Percentiles rank a stretch among this genome's conserved stretches.
Evolutionary conservation across 2,888 invertebrate genomes (phyloP).

Genomic region (Trichopoda pennipes): DNA sequence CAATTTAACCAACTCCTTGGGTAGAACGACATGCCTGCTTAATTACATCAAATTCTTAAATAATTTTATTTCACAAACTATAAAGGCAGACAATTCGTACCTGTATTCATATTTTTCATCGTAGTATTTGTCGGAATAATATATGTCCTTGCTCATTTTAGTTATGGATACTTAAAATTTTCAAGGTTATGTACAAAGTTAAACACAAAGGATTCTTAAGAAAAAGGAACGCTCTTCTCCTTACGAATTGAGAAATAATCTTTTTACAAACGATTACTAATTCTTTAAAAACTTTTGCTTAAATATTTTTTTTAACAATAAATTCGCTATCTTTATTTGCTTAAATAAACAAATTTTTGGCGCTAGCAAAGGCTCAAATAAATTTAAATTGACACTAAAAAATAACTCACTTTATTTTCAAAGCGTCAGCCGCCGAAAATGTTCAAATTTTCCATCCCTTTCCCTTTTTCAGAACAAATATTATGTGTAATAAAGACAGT

Average conservation of each 20-base stretch:
- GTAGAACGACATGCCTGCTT: constrained; percentile 94
- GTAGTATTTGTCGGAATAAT: constrained; percentile 95
- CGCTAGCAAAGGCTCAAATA: constrained; percentile 18
- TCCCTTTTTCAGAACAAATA: background rate
- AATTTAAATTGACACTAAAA: constrained; percentile 26
- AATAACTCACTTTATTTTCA: constrained; percentile 13
- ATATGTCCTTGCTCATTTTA: constrained; percentile 88
- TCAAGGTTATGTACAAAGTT: constrained; percentile 55
- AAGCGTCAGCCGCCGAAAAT: constrained; percentile 51
- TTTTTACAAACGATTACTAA: background rate
- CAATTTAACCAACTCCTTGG: constrained; percentile 93
- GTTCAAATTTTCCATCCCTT: constrained; percentile 28
- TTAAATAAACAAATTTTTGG: constrained; percentile 10
- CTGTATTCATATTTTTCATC: constrained; percentile 96
- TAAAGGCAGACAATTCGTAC: constrained; percentile 82
- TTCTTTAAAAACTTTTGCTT: background rate
- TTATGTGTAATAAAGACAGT: constrained; percentile 5
- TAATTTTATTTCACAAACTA: background rate
- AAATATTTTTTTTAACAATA: background rate
- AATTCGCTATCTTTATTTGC: background rate
- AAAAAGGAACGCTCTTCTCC: background rate
- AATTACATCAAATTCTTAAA: background rate
- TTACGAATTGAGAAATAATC: background rate
- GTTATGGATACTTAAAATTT: background rate
- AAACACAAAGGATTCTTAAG: constrained; percentile 33